These are phyloP conservation scores for Poecilus cupreus DNA, from an alignment of 2,888 invertebrate genomes.

Conservation along the genomic window DNA sequence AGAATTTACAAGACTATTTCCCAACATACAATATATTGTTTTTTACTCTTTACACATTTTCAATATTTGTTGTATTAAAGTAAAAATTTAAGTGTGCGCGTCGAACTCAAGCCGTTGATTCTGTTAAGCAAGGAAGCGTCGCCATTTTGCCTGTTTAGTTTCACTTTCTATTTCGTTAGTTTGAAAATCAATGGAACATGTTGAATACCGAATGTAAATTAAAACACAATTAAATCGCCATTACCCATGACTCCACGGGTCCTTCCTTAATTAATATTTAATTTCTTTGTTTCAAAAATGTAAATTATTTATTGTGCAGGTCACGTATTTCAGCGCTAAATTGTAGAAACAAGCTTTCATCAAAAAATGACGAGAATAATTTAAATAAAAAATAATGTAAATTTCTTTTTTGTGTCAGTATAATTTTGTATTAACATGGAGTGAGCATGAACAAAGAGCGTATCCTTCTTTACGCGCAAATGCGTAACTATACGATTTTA, in stretches of 20 bases:
- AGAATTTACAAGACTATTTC: too few species aligned
- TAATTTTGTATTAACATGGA: not conserved
- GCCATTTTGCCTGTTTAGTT: too few species aligned
- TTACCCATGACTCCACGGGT: slow-evolving; percentile 3
- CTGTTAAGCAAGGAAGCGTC: too few species aligned
- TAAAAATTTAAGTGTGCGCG: too few species aligned
- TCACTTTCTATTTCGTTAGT: too few species aligned
- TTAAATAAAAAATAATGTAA: slow-evolving; percentile 22
- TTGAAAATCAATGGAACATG: not conserved
- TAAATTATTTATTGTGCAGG: slow-evolving; percentile 37
- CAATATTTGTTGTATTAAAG: too few species aligned
- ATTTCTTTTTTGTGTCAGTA: slow-evolving; percentile 13
- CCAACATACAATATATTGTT: too few species aligned
- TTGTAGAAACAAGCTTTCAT: slow-evolving; percentile 3
- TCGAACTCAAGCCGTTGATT: too few species aligned
- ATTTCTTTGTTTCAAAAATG: slow-evolving; percentile 38
- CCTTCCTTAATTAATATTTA: slow-evolving; percentile 25
- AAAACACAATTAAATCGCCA: not conserved
- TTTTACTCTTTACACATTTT: too few species aligned
- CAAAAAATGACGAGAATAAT: slow-evolving; percentile 9
- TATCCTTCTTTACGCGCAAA: slow-evolving; percentile 5
- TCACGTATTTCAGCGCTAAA: slow-evolving; percentile 1
- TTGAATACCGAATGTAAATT: not conserved
- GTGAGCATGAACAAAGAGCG: slow-evolving; percentile 6
- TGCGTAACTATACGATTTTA: slow-evolving; percentile 31